A percentile compares a stretch with the other conserved stretches of the same genome.
phyloP scores from a whole-genome alignment of 2,113 vertebrate species.

The Prietella phreatophila region DNA sequence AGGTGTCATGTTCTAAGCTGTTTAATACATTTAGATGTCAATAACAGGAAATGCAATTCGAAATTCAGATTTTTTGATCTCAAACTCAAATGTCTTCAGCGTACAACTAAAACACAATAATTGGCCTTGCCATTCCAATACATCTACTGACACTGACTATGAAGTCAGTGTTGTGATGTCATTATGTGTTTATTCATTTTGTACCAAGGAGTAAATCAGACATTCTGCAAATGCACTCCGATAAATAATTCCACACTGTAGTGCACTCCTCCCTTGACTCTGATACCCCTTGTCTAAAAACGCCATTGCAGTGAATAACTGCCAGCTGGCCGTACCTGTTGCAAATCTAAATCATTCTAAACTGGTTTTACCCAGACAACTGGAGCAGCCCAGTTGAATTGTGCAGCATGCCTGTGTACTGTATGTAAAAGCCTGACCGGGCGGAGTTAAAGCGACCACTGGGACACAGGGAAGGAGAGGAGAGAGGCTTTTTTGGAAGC shows the following conservation, averaged over 20 bases:
- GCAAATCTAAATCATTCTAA: background rate
- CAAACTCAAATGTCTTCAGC: background rate
- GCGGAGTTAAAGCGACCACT: slow-evolving; percentile 61
- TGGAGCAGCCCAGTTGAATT: background rate
- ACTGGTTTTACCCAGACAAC: background rate
- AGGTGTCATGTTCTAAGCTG: background rate
- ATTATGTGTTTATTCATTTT: background rate
- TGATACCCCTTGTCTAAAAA: background rate
- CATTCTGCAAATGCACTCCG: background rate
- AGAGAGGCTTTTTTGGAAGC: slow-evolving; percentile 56
- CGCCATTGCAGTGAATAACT: background rate
- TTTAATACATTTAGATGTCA: background rate
- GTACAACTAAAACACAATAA: background rate
- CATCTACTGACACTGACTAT: background rate
- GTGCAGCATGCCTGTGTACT: background rate
- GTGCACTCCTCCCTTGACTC: background rate
- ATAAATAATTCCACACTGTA: background rate
- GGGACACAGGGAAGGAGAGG: slow-evolving; percentile 53
- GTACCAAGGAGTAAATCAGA: background rate
- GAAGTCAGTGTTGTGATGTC: background rate
- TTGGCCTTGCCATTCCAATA: background rate
- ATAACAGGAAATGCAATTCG: background rate
- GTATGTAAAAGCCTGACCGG: slow-evolving; percentile 46
- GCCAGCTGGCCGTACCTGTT: background rate
- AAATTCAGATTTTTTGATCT: background rate